Base-by-base conservation (phyloP, 2,888 invertebrate species). In the Iselma pallidipennis region DNA sequence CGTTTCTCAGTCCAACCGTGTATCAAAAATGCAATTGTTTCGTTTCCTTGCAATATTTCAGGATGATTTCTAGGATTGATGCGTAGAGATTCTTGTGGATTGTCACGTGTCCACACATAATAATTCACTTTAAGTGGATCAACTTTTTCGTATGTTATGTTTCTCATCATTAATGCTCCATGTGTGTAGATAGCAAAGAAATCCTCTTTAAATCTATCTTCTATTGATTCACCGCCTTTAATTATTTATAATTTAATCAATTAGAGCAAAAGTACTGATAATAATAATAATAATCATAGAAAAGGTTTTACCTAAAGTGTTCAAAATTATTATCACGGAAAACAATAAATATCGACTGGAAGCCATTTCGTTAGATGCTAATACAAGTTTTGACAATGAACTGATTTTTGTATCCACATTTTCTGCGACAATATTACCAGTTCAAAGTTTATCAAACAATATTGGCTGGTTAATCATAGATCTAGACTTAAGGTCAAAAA, bases 1-100 rank as follows among this genome's bases (percentile, higher is more conserved):
- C 69, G 62, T 33, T 65, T 72, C 50, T 66, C 70, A 23, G 66
- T 70, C 76, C 76, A 77, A 6, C 75, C 76, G 51, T 77, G 76
- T 28, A 76, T 69, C 14, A 76, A 55, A 50, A 76, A 73, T 10
- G 73, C 72, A 0, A 75, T 63, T 51, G 63, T 65, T 10, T 61
- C 69, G 16, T 65, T 65, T 14, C 29, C 53, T 53, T 52, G 33
- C 6, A 74, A 52, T 25, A 65, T 49, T 23, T 67, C 58, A 49
- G 74, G 58, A 49, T 71, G 64, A n/a, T 68, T 52, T 53, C 25
- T 19, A n/a, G 65, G 53, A 55, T 74, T 68, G 4, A 72, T 54
- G n/a, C 61, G 42, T 6, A 70, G 57, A 33, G 60, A 70, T 26
- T 71, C 61, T n/a, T 66, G 61, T 1, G 70, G 69, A 54, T 71